Conservation (phyloP, 2,888 invertebrate genomes). For the Tridacna gigas region DNA sequence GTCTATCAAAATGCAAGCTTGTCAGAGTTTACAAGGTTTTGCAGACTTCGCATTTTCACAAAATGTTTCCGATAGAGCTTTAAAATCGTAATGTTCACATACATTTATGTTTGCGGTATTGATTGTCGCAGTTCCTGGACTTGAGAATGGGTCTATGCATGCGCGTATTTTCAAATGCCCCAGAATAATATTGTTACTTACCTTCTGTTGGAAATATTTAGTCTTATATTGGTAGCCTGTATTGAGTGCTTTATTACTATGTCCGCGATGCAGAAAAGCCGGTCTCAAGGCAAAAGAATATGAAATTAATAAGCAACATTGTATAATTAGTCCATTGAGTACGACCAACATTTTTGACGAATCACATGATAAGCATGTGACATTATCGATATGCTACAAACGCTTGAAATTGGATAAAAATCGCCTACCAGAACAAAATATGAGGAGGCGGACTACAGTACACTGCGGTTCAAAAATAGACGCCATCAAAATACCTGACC, state of each 20-base stretch:
- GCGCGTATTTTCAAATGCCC: too few species aligned
- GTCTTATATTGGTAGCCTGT: slow-evolving; percentile 66
- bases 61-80: too few species aligned
- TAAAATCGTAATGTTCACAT: too few species aligned
- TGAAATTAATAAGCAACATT: neutral
- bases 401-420: neutral
- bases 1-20: too few species aligned
- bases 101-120: too few species aligned
- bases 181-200: neutral
- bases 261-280: neutral
- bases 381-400: neutral
- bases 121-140: too few species aligned
- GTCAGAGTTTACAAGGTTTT: too few species aligned
- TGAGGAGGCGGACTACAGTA: neutral
- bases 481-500: too few species aligned
- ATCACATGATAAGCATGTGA: slow-evolving; percentile 23
- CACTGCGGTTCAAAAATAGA: too few species aligned
- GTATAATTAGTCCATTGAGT: neutral
- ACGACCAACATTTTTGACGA: slow-evolving; percentile 16
- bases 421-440: neutral
- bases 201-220: slow-evolving; percentile 54
- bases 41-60: too few species aligned
- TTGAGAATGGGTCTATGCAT: too few species aligned
- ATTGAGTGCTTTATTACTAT: neutral
- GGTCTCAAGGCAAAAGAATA: neutral